Base-by-base conservation (phyloP, 2,797 vertebrate species). In the Anniella stebbinsi region DNA sequence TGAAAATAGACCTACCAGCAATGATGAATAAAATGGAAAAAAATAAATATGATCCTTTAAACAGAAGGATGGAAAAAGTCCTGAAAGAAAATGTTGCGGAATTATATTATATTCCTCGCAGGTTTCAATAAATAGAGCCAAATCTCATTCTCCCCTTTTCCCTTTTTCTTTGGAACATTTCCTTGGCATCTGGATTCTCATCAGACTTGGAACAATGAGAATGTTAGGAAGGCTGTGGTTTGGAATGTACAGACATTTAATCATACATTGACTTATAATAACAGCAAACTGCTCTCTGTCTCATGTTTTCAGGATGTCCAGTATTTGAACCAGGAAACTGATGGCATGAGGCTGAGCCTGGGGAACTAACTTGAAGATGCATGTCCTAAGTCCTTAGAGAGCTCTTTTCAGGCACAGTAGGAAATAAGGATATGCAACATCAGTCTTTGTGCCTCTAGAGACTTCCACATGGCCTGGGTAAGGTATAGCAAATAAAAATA, bases 131-230 rank as follows among this genome's bases (percentile, higher is more conserved):
- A 72, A 88, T 1, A 92, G 73, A 78, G 95, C 92, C 96, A 96
- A 96, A 90, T 86, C 88, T 94, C 93, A 0, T 82, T 89, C 91
- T 80, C 30, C 12, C 28, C 25, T 25, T 45, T 0, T 54, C 36
- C 11, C 45, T 38, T 38, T 60, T n/a, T 81, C 12, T 93, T 88
- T 96, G 95, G 96, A 97, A 95, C 94, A 89, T 94, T 95, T 95
- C 88, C 94, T 95, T 91, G 90, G 89, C 89, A 95, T 96, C 94
- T 97, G 97, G 96, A 96, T 96, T 90, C 88, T 76, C 93, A 92
- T 76, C 92, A 92, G 90, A 87, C 92, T 93, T 97, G 96, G 96
- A 96, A 94, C 88, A n/a, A 73, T 86, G 54, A 95, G 90, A 86
- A 92, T 77, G 87, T 92, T 94, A 96, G 93, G 89, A 96, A 90